Percentiles rank a stretch among this genome's conserved stretches.
Evolutionary conservation across 2,888 invertebrate genomes (phyloP).

Genomic region (Antitype chi): DNA sequence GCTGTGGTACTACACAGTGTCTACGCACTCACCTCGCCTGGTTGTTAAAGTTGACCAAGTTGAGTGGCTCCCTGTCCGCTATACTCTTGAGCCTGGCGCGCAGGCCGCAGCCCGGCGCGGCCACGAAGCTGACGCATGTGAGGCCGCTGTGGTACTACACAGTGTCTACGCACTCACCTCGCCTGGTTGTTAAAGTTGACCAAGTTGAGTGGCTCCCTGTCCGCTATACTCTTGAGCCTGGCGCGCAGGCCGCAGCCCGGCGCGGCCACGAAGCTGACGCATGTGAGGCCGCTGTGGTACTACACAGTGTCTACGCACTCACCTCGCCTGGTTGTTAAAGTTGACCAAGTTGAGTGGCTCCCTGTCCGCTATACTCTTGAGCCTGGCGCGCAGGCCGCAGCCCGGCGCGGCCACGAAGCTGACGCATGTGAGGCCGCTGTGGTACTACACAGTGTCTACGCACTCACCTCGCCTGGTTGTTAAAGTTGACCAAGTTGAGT

Average conservation of each 20-base stretch:
- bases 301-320: no score
- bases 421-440: conserved; percentile 91
- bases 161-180: conserved; percentile 74
- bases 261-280: conserved; percentile 95
- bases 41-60: conserved; percentile 68
- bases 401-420: conserved; percentile 97
- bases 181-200: conserved; percentile 71
- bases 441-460: no score
- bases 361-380: conserved; percentile 21
- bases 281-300: conserved; percentile 92
- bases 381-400: conserved; percentile 94
- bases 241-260: conserved; percentile 97
- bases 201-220: conserved; percentile 18
- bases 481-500: conserved; percentile 52
- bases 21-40: conserved; percentile 74
- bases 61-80: neutral
- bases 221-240: conserved; percentile 39
- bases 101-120: conserved; percentile 98
- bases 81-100: conserved; percentile 79
- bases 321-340: conserved; percentile 75
- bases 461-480: conserved; percentile 75
- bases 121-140: conserved; percentile 93
- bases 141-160: conserved; percentile 91
- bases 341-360: conserved; percentile 50
- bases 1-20: no score